Conservation (phyloP, 2,113 vertebrate species). For the Nestor notabilis region DNA sequence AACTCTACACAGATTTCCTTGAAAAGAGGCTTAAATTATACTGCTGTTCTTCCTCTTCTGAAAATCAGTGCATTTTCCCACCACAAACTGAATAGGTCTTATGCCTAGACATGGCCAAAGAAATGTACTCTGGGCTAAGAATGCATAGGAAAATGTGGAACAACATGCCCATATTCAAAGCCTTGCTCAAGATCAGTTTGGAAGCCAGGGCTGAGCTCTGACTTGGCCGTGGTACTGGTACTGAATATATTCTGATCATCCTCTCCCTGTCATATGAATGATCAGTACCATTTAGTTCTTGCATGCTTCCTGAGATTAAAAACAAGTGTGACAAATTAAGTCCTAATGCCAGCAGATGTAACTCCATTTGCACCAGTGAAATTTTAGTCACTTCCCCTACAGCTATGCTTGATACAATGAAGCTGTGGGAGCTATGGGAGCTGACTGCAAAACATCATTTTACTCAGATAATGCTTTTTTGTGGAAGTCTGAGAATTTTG, state of each 20-base stretch:
- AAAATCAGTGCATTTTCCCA: not conserved
- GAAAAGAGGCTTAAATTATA: not conserved
- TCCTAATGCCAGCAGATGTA: constrained; percentile 13
- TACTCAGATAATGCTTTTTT: not conserved
- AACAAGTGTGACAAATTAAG: constrained; percentile 32
- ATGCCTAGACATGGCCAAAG: not conserved
- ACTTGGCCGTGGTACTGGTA: not conserved
- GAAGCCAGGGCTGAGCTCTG: not conserved
- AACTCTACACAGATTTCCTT: not conserved
- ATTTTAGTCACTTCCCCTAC: not conserved
- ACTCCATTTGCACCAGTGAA: not conserved
- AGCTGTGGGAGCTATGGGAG: not conserved
- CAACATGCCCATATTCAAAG: not conserved
- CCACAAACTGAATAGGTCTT: not conserved
- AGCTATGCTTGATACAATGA: not conserved
- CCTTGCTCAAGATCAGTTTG: not conserved
- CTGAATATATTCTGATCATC: not conserved
- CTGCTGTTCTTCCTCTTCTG: not conserved
- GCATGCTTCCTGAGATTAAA: not conserved
- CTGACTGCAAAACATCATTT: not conserved
- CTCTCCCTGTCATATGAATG: not conserved
- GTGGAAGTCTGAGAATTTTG: not conserved
- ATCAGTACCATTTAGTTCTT: not conserved
- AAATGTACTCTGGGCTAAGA: not conserved
- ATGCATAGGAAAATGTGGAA: not conserved